Evolutionary conservation across 2,888 invertebrate genomes (phyloP).

Genomic region (Drosophila villosipedis): DNA sequence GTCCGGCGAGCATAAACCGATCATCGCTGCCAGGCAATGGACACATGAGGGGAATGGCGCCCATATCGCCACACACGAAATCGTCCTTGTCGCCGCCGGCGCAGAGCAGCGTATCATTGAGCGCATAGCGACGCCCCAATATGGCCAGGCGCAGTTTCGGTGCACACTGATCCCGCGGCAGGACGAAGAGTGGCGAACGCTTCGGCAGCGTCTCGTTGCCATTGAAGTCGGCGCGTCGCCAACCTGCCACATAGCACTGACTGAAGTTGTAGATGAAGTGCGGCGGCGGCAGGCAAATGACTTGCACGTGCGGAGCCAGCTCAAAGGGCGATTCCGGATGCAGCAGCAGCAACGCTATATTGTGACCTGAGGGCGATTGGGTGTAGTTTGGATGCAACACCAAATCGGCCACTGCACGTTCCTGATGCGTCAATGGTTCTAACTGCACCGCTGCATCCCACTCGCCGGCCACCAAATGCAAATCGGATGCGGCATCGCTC

Average conservation of each 20-base stretch:
- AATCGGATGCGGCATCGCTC: background rate
- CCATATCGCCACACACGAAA: constrained; percentile 53
- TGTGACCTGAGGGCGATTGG: constrained; percentile 47
- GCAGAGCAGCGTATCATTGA: constrained; percentile 59
- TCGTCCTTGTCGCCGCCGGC: constrained; percentile 63
- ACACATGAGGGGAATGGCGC: constrained; percentile 61
- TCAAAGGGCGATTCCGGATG: constrained; percentile 31
- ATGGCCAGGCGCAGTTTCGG: constrained; percentile 55
- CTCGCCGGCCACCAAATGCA: constrained; percentile 61
- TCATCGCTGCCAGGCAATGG: constrained; percentile 48
- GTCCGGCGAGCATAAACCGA: constrained; percentile 56
- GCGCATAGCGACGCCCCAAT: constrained; percentile 51
- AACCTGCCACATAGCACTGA: constrained; percentile 66
- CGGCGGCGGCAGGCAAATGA: constrained; percentile 60
- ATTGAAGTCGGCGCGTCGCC: constrained; percentile 42
- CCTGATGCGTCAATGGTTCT: constrained; percentile 55
- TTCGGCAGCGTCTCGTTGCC: constrained; percentile 44
- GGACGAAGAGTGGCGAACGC: constrained; percentile 53
- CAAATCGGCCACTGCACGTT: constrained; percentile 43
- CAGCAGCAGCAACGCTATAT: constrained; percentile 56
- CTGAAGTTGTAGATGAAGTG: constrained; percentile 53
- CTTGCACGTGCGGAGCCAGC: constrained; percentile 49
- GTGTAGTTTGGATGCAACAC: constrained; percentile 60
- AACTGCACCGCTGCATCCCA: constrained; percentile 64
- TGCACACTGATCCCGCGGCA: constrained; percentile 63